These are phyloP conservation scores for Chymomyza procnemis DNA, from an alignment of 2,888 invertebrate genomes.

Conservation along the genomic window DNA sequence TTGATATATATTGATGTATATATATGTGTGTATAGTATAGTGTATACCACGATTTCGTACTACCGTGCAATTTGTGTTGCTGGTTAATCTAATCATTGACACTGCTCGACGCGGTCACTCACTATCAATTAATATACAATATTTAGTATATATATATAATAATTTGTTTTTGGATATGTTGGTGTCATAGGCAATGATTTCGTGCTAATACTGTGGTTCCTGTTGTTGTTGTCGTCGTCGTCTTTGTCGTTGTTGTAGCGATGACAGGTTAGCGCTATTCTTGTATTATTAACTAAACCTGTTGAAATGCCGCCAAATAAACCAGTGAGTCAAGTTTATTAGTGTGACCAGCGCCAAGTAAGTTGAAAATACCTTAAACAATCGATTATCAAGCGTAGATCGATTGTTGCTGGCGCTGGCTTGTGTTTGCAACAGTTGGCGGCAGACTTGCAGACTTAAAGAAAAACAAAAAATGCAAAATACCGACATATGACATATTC, in stretches of 20 bases:
- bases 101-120: constrained; percentile 11
- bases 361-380: not conserved
- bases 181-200: constrained; percentile 21
- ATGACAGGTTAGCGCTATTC: constrained; percentile 34
- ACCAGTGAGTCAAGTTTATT: constrained; percentile 35
- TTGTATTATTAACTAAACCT: constrained; percentile 49
- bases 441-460: too few relatives aligned
- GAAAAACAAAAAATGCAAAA: not conserved
- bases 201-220: constrained; percentile 14
- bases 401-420: not conserved
- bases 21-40: not conserved
- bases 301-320: constrained; percentile 25
- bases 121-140: constrained; percentile 46
- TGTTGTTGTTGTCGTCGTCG: constrained; percentile 14
- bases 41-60: constrained; percentile 4
- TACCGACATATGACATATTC: not conserved
- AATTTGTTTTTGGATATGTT: constrained; percentile 43
- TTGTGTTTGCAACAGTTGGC: constrained; percentile 47
- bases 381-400: constrained; percentile 1
- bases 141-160: too few relatives aligned
- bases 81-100: constrained; percentile 55
- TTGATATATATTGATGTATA: constrained; percentile 13
- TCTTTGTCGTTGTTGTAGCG: constrained; percentile 16
- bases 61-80: not conserved
- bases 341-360: not conserved